These are phyloP conservation scores for Perca fluviatilis DNA, from an alignment of 2,113 vertebrate species.

Conservation along the genomic window DNA sequence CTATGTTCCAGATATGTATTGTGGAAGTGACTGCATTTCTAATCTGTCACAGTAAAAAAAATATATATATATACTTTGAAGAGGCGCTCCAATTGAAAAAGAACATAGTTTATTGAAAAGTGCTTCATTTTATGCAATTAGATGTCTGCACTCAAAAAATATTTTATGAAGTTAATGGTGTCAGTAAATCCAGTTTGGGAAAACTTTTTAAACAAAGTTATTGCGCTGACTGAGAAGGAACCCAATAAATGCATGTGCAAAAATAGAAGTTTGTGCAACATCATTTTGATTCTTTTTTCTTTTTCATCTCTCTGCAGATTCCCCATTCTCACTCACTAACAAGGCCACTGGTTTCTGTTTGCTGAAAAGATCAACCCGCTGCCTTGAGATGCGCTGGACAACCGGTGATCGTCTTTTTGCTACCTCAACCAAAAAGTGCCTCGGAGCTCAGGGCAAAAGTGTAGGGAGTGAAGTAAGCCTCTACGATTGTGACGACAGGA, in stretches of 20 bases:
- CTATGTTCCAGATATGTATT: background rate
- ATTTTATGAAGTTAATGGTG: too few relatives aligned
- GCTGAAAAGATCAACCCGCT: slow-evolving; percentile 39
- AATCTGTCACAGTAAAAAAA: background rate
- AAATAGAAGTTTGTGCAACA: background rate
- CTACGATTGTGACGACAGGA: slow-evolving; percentile 88
- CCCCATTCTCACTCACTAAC: slow-evolving; percentile 63
- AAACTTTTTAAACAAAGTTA: background rate
- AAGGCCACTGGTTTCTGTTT: slow-evolving; percentile 66
- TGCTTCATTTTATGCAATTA: too few relatives aligned
- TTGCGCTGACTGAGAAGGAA: background rate
- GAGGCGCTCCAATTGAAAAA: background rate
- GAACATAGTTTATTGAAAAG: background rate
- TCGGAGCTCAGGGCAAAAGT: slow-evolving; percentile 86
- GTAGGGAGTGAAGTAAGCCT: slow-evolving; percentile 86
- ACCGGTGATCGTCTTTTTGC: slow-evolving; percentile 87
- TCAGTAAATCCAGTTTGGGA: background rate
- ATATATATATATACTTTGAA: background rate
- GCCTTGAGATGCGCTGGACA: slow-evolving; percentile 87
- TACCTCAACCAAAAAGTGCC: slow-evolving; percentile 83
- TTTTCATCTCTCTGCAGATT: slow-evolving; percentile 49
- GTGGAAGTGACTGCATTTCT: background rate
- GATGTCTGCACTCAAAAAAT: background rate
- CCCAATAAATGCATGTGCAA: background rate
- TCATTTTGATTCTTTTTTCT: background rate